Conservation (phyloP, 2,113 vertebrate species). For the Ahaetulla prasina region DNA sequence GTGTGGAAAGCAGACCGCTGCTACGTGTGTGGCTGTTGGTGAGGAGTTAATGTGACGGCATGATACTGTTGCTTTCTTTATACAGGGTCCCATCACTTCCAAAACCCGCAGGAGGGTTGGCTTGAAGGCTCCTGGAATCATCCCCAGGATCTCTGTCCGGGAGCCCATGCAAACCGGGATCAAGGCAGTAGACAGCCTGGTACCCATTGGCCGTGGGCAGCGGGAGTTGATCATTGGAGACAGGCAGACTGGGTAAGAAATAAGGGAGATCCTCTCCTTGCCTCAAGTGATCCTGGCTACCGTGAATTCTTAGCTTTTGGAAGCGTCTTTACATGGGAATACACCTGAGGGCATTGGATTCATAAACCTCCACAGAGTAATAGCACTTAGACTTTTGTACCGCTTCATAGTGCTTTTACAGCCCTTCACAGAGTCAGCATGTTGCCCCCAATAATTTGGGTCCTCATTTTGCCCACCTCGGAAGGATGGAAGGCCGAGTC, state of each 20-base stretch:
- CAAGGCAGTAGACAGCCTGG: conserved; percentile 97
- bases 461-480: too few species aligned
- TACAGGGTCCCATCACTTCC: conserved; percentile 82
- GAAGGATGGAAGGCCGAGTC: too few species aligned
- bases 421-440: too few species aligned
- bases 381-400: too few species aligned
- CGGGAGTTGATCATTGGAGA: conserved; percentile 98
- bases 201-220: conserved; percentile 96
- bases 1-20: rapidly evolving
- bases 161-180: conserved; percentile 99
- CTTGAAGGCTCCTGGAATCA: conserved; percentile 96
- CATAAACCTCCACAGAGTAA: background rate
- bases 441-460: too few species aligned
- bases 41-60: background rate
- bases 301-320: background rate
- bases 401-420: too few species aligned
- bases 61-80: background rate
- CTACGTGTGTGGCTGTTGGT: background rate
- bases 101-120: conserved; percentile 89
- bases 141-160: conserved; percentile 95
- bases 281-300: background rate
- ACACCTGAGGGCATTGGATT: background rate
- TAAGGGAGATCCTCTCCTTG: background rate
- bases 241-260: conserved; percentile 90
- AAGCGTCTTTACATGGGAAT: background rate